Evolutionary conservation across 2,113 vertebrate species (phyloP).

Genomic region (Urocolius indicus): DNA sequence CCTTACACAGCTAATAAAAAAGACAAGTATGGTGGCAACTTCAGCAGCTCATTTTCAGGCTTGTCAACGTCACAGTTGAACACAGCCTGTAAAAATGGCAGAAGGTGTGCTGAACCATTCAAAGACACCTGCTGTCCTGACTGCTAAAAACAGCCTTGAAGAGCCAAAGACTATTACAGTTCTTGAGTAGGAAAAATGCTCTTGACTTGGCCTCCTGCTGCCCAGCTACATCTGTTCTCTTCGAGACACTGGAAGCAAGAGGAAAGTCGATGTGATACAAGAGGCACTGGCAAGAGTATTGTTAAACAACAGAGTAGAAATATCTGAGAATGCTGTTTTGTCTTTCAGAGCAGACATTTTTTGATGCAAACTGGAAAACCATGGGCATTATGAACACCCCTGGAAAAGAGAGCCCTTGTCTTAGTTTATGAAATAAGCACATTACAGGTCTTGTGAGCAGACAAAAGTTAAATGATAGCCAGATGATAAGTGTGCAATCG

Average conservation of each 20-base stretch:
- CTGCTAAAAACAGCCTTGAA: slow-evolving; percentile 36
- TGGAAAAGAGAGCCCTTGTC: background rate
- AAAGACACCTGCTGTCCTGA: slow-evolving; percentile 51
- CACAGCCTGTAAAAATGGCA: slow-evolving; percentile 9
- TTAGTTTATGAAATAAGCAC: background rate
- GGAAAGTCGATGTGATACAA: background rate
- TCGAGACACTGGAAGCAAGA: background rate
- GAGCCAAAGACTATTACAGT: background rate
- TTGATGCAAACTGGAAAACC: background rate
- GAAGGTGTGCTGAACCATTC: slow-evolving; percentile 45
- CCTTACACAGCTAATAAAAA: background rate
- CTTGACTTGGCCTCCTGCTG: background rate
- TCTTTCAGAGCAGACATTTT: background rate
- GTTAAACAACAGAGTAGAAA: background rate
- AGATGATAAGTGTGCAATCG: background rate
- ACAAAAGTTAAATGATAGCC: background rate
- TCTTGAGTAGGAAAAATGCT: slow-evolving; percentile 17
- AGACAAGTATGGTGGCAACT: background rate
- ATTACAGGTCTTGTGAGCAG: background rate
- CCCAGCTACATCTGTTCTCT: slow-evolving; percentile 13
- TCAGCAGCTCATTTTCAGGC: background rate
- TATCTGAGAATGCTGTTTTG: background rate
- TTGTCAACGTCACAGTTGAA: background rate
- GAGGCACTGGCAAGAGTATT: background rate
- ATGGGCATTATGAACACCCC: background rate